These are phyloP conservation scores for Cheilosia pagana DNA, from an alignment of 2,888 invertebrate species.

Conservation along the genomic window DNA sequence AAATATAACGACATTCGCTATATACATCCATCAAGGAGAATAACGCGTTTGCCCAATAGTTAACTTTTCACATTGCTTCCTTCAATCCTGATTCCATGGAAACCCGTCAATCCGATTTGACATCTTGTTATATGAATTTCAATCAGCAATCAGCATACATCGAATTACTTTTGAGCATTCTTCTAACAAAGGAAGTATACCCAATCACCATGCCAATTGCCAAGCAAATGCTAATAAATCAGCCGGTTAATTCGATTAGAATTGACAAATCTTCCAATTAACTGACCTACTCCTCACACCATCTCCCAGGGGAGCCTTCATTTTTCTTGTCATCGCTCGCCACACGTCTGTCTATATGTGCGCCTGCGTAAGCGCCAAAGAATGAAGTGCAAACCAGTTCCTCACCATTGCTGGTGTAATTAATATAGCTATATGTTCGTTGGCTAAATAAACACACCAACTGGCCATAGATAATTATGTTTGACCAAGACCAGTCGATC, in stretches of 20 bases:
- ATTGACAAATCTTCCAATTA: constrained; percentile 70
- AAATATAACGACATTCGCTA: too few relatives aligned
- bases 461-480: constrained; percentile 6
- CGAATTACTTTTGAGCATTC: constrained; percentile 7
- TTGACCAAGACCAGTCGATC: constrained; percentile 64
- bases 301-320: constrained; percentile 53
- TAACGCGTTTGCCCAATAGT: too few relatives aligned
- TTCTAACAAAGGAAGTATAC: constrained; percentile 29
- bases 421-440: constrained; percentile 41
- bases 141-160: background rate
- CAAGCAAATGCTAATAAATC: constrained; percentile 62
- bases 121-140: too few relatives aligned
- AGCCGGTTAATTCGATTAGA: constrained; percentile 65
- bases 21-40: too few relatives aligned
- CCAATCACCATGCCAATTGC: constrained; percentile 15
- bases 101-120: background rate
- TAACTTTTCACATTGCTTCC: too few relatives aligned
- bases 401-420: constrained; percentile 25
- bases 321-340: constrained; percentile 25
- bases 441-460: constrained; percentile 48
- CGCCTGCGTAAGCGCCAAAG: constrained; percentile 36
- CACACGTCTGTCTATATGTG: background rate
- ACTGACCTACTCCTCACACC: constrained; percentile 65
- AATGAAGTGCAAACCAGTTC: constrained; percentile 55
- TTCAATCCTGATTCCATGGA: too few relatives aligned